phyloP scores from a whole-genome alignment of 2,797 vertebrate species.

The Potorous gilbertii region DNA sequence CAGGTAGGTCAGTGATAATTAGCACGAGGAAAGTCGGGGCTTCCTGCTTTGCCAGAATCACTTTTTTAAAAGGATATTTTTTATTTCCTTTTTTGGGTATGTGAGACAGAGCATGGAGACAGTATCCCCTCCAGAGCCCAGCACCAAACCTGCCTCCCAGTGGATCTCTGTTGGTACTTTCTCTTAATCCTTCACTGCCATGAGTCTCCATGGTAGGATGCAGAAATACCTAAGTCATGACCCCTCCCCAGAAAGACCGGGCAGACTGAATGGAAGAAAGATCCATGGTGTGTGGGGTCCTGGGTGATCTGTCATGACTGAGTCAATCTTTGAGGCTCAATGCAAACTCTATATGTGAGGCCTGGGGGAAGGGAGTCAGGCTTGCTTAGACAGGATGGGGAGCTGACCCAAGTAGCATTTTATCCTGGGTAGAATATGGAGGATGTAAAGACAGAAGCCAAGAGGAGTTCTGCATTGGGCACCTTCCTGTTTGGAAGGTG shows the following conservation, averaged over 20 bases:
- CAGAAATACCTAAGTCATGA: neutral
- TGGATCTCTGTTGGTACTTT: neutral
- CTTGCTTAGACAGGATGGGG: too few species aligned
- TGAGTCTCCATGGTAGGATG: neutral
- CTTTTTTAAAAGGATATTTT: conserved; percentile 10
- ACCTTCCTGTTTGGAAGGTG: neutral
- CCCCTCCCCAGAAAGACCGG: neutral
- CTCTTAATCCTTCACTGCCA: neutral
- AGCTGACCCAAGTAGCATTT: neutral
- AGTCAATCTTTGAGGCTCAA: neutral
- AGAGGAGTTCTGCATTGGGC: neutral
- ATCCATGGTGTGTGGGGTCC: neutral
- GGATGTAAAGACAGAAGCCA: neutral
- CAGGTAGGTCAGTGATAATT: conserved; percentile 64
- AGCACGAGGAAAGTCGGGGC: conserved; percentile 56
- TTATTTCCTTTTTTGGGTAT: neutral
- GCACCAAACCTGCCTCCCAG: neutral
- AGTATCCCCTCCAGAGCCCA: neutral
- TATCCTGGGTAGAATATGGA: neutral
- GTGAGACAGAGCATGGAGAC: neutral
- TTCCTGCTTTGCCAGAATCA: conserved; percentile 41
- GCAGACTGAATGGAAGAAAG: neutral
- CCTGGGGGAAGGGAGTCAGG: neutral
- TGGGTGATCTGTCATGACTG: neutral
- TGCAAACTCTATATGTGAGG: neutral